phyloP scores from a whole-genome alignment of 1,140 invertebrate genomes.

The Cardiocondyla obscurior region DNA sequence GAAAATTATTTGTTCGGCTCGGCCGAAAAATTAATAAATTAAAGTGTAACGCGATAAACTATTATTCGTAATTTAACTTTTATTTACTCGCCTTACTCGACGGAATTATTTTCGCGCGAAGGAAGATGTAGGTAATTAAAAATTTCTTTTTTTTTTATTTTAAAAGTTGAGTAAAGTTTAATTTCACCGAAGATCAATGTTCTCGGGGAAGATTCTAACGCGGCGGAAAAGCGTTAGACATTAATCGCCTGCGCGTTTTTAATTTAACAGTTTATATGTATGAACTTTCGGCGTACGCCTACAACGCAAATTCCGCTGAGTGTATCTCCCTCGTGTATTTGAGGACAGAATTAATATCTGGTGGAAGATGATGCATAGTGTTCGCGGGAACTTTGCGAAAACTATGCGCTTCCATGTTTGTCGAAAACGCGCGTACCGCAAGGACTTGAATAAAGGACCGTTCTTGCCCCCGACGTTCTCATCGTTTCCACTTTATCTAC shows the following conservation, averaged over 20 bases:
- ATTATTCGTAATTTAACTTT: too few relatives aligned
- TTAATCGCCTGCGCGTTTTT: not conserved
- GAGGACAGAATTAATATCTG: not conserved
- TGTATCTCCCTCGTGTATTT: not conserved
- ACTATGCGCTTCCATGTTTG: constrained; percentile 20
- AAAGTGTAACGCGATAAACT: too few relatives aligned
- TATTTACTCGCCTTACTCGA: too few relatives aligned
- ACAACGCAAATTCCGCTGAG: constrained; percentile 1
- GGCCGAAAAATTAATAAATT: too few relatives aligned
- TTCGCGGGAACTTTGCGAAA: not conserved
- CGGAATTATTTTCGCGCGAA: too few relatives aligned
- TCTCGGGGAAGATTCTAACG: not conserved
- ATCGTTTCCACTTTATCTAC: constrained; percentile 19
- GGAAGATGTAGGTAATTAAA: too few relatives aligned
- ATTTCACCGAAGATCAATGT: not conserved
- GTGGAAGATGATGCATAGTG: not conserved
- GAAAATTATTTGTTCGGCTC: too few relatives aligned
- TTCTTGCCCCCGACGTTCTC: not conserved
- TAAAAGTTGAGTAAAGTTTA: too few relatives aligned
- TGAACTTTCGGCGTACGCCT: not conserved
- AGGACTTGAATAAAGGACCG: constrained; percentile 20
- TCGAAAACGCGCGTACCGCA: not conserved
- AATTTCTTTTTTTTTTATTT: too few relatives aligned
- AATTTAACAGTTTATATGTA: not conserved
- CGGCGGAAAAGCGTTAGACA: not conserved